Evolutionary conservation across 53 echinoderm and acorn worm species (phyloP).

Genomic region (Stichopus horrens): DNA sequence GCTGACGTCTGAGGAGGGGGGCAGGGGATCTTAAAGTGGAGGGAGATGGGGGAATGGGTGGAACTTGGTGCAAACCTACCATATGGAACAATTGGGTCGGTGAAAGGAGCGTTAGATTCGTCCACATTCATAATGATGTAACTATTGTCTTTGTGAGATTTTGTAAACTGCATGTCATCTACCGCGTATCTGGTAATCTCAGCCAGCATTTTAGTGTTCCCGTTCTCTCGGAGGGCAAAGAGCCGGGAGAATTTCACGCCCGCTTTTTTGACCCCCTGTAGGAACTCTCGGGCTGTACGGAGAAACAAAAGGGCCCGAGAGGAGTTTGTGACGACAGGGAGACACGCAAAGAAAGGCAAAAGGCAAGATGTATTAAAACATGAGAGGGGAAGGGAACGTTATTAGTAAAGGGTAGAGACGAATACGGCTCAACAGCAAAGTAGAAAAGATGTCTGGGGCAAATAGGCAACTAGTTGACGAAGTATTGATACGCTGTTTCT

Average conservation of each 20-base stretch:
- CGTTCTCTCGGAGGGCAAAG: conserved; percentile 51
- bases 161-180: conserved; percentile 86
- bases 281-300: conserved; percentile 47
- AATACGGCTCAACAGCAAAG: background rate
- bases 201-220: conserved; percentile 43
- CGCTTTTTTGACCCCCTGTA: conserved; percentile 48
- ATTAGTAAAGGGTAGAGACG: background rate
- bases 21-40: background rate
- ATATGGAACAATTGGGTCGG: conserved; percentile 91
- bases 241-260: conserved; percentile 52
- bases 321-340: background rate
- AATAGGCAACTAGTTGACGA: background rate
- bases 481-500: background rate
- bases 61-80: conserved; percentile 56
- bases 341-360: background rate
- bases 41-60: background rate
- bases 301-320: conserved; percentile 40
- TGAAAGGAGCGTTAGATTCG: conserved; percentile 75
- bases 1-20: background rate
- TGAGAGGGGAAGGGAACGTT: background rate
- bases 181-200: conserved; percentile 42
- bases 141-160: conserved; percentile 93
- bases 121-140: conserved; percentile 92
- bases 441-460: background rate
- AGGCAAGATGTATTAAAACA: background rate